Base-by-base conservation (phyloP, 2,797 vertebrate species). In the Mormyrops boulengeri region DNA sequence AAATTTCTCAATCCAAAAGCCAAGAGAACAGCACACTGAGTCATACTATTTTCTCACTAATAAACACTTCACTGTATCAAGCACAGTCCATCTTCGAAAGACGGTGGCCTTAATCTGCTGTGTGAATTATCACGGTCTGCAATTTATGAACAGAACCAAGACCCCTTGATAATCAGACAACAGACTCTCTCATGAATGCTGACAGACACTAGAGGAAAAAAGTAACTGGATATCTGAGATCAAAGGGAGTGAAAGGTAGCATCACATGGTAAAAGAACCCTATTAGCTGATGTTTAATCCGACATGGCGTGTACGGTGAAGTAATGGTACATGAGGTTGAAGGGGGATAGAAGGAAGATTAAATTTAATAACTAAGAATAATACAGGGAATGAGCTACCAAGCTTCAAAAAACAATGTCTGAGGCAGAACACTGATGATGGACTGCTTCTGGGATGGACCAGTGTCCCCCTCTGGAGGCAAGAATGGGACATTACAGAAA, bases 21-120 rank as follows among this genome's bases (percentile, higher is more conserved):
- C 53, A 57, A 34, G 22, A 41, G 53, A 55, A 57, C 52, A 57
- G 30, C 30, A 17, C 26, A 57, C 52, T 57, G 34, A 57, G 30
- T 87, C 53, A 50, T 86, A 17, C 26, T 50, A 57, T 87, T 87
- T 87, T 87, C 34, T 52, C 85, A 87, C 85, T 87, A 87, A 87
- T 87, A 57, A 87, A 60, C 52, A 57, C 52, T 57, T 57, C 53
- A n/a, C 53, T 38, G 14, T 17, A 19, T 87, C 53, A 38, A 41
- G 52, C 52, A 52, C 30, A 49, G 80, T 22, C 44, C 80, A 26
- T 50, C 80, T 47, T 26, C 19, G 19, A 38, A 53, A 87, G 85
- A 30, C 85, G 55, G 14, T 52, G 47, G 50, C 12, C 50, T 87
- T 87, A 85, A 47, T 87, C 52, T 87, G 26, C 30, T 38, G 4